phyloP scores from a whole-genome alignment of 2,797 vertebrate genomes.

The Eutrigla gurnardus region DNA sequence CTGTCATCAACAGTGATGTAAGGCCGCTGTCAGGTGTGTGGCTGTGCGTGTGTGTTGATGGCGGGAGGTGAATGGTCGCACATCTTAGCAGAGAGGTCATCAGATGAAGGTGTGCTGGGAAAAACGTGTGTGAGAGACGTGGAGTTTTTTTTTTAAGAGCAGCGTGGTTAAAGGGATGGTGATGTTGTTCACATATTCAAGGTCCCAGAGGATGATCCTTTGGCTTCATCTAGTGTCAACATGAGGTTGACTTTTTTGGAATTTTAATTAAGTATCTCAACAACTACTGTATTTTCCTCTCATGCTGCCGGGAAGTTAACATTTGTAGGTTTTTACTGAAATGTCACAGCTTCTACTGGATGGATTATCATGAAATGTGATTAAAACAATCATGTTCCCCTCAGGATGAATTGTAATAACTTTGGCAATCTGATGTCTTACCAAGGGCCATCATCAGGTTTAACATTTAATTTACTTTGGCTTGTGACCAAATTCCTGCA shows the following conservation, averaged over 20 bases:
- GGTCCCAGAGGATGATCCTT: neutral
- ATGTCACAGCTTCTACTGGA: too few relatives aligned
- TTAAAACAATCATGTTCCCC: too few relatives aligned
- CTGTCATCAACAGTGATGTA: conserved; percentile 58
- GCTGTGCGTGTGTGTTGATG: conserved; percentile 26
- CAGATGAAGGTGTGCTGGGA: conserved; percentile 42
- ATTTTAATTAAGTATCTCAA: neutral
- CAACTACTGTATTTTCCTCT: neutral
- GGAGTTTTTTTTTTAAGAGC: neutral
- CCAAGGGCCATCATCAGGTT: too few relatives aligned
- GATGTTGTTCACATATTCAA: neutral
- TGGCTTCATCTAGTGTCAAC: neutral
- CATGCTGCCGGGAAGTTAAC: too few relatives aligned
- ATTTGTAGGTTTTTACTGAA: too few relatives aligned
- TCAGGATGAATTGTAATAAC: too few relatives aligned
- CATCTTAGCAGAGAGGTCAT: conserved; percentile 28
- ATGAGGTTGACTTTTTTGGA: neutral
- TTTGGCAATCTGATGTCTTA: too few relatives aligned
- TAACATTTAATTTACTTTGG: too few relatives aligned
- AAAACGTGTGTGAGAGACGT: conserved; percentile 58
- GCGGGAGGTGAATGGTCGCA: conserved; percentile 57
- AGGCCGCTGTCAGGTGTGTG: conserved; percentile 48
- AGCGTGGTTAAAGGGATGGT: neutral
- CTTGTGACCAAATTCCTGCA: too few relatives aligned
- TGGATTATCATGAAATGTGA: too few relatives aligned